Conservation (phyloP, 1,140 invertebrate genomes). For the Rhyzopertha dominica region DNA sequence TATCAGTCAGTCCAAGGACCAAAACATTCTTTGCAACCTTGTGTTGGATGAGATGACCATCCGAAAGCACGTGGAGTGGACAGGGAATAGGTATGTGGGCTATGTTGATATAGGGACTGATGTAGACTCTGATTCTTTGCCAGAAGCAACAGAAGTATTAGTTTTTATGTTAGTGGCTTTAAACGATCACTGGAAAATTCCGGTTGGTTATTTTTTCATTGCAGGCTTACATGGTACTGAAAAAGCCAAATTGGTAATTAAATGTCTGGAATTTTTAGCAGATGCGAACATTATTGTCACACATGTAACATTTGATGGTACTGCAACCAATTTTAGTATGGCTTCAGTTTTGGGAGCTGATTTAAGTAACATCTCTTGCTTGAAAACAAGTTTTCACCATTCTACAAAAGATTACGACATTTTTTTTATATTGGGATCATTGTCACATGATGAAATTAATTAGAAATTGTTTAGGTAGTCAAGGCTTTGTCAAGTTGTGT, state of each 20-base stretch:
- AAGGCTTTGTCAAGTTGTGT: constrained; percentile 21
- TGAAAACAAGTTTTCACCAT: neutral
- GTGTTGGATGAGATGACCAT: constrained; percentile 39
- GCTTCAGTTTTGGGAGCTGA: constrained; percentile 1
- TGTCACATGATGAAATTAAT: constrained; percentile 35
- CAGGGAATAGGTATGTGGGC: constrained; percentile 20
- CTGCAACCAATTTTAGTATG: constrained; percentile 4
- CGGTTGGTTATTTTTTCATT: constrained; percentile 31
- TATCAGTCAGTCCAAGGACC: constrained; percentile 13
- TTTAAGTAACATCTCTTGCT: neutral
- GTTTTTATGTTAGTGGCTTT: constrained; percentile 29
- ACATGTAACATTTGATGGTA: constrained; percentile 4
- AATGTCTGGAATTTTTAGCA: neutral
- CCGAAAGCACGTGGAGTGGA: constrained; percentile 26
- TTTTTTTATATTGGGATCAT: constrained; percentile 23
- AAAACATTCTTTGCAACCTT: constrained; percentile 20
- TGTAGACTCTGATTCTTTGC: constrained; percentile 18
- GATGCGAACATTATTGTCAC: neutral
- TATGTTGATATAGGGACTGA: constrained; percentile 21
- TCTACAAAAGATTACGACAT: constrained; percentile 8
- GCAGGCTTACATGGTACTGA: constrained; percentile 1
- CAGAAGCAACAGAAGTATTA: constrained; percentile 29
- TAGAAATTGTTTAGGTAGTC: constrained; percentile 30
- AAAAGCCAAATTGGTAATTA: constrained; percentile 9
- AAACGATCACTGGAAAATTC: constrained; percentile 32